These are phyloP conservation scores for Thomomys bottae DNA, from an alignment of 2,113 vertebrate genomes.

Conservation along the genomic window DNA sequence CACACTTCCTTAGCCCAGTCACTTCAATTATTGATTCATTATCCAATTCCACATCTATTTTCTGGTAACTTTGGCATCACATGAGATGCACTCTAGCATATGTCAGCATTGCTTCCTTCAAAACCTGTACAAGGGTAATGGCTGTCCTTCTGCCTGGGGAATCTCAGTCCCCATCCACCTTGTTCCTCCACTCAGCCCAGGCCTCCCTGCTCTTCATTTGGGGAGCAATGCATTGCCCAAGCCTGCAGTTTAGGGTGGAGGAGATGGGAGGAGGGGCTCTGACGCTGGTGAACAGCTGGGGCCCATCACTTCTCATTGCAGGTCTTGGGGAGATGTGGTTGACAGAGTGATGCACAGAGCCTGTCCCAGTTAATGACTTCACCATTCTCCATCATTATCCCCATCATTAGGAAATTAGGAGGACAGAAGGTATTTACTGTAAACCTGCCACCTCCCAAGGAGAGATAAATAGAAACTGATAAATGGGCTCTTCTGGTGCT, in stretches of 20 bases:
- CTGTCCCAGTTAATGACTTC: slow-evolving; percentile 99
- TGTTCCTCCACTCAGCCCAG: background rate
- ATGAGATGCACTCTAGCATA: background rate
- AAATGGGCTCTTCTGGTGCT: slow-evolving; percentile 96
- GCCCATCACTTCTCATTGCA: slow-evolving; percentile 97
- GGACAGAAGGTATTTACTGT: slow-evolving; percentile 99
- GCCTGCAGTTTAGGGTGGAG: slow-evolving; percentile 72
- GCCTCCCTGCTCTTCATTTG: slow-evolving; percentile 31
- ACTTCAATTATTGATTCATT: background rate
- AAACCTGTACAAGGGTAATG: background rate
- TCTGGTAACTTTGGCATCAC: background rate
- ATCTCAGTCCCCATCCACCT: background rate
- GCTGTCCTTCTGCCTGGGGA: background rate
- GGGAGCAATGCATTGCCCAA: slow-evolving; percentile 65
- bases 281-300: slow-evolving; percentile 93
- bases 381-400: slow-evolving; percentile 99
- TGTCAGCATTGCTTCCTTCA: background rate
- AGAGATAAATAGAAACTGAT: slow-evolving; percentile 99
- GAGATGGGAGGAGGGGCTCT: slow-evolving; percentile 79
- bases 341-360: slow-evolving; percentile 99
- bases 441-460: slow-evolving; percentile 99
- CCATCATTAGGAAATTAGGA: slow-evolving; percentile 99
- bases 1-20: background rate
- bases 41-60: background rate
- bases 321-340: slow-evolving; percentile 94